phyloP scores from a whole-genome alignment of 1,140 invertebrate genomes.

The Dendrolimus kikuchii region DNA sequence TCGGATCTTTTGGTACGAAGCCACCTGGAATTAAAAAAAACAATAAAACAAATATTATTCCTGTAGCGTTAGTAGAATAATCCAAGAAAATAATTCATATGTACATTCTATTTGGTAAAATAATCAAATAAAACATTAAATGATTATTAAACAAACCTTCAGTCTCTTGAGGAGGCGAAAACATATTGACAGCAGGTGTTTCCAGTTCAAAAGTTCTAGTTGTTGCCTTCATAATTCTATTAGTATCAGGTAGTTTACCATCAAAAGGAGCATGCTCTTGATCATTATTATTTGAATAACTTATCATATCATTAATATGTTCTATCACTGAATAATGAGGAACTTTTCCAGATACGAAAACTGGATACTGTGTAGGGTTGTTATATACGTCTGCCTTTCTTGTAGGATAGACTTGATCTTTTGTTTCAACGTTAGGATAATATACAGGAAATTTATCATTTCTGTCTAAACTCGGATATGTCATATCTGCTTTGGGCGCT shows the following conservation, averaged over 20 bases:
- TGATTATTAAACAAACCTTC: constrained; percentile 68
- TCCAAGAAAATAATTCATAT: neutral
- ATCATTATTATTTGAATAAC: no score
- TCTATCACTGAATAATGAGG: constrained; percentile 29
- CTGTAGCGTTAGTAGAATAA: no score
- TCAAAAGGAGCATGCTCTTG: no score
- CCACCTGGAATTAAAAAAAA: constrained; percentile 66
- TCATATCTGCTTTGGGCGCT: constrained; percentile 37
- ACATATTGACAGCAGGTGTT: constrained; percentile 57
- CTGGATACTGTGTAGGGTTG: constrained; percentile 47
- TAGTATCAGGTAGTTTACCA: no score
- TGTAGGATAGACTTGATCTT: constrained; percentile 29
- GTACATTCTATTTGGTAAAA: neutral
- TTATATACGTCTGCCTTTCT: constrained; percentile 39
- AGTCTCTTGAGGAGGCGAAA: constrained; percentile 79
- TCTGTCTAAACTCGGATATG: constrained; percentile 46
- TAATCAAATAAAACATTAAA: neutral
- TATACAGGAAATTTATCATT: constrained; percentile 63
- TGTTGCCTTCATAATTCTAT: constrained; percentile 4
- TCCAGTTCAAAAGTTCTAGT: constrained; percentile 29
- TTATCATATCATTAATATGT: constrained; percentile 18
- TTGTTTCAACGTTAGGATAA: constrained; percentile 38
- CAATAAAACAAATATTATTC: no score
- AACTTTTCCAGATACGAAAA: constrained; percentile 45
- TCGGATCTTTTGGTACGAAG: constrained; percentile 78